Evolutionary conservation across 2,797 vertebrate species (phyloP), one percentile per base, ranked within the genome.

Genomic region (Semaprochilodus insignis): DNA sequence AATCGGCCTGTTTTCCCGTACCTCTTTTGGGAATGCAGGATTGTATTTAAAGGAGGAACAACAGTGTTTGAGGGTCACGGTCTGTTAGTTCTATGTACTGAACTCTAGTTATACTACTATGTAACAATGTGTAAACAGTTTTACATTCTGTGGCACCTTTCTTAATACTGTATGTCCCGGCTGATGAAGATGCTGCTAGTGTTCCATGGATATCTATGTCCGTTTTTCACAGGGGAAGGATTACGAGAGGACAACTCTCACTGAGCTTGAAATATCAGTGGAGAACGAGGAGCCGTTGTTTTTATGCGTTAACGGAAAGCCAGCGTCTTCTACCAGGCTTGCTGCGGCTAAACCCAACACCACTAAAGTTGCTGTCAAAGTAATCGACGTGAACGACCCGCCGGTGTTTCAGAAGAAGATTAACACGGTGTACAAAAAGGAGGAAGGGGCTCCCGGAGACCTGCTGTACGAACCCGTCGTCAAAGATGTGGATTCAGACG

Each of bases 271-370:
- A 31, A 87, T 96, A 13, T 77, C 62, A 7, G 94, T 95, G 6
- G 71, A 93, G 34, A 97, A 97, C 0, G 85, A 94, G 84, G 94
- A 96, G 76, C 34, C 48, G 0, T 80, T 96, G 4, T 93, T 90
- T 85, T 10, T 81, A 13, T 97, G 96, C 17, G 36, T 88, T 5
- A 1, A 83, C 21, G 83, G 86, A 75, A 62, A 0, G 6, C 10
- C 4, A 3, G 51, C 10, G 16, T 25, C 0, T 21, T 6, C 54
- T 0, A 4, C 0, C 1, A 13, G 11, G 1, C 6, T 0, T 10
- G 0, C 0, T 0, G 0, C 1, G 23, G 55, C 27, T 0, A 0
- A 5, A 1, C 0, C 21, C 1, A 80, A 85, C 0, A 83, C 72
- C 6, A 72, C 81, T 73, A 91, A n/a, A 0, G 74, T 96, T 80